phyloP scores from a whole-genome alignment of 2,797 vertebrate species.

The Tragopan temminckii region DNA sequence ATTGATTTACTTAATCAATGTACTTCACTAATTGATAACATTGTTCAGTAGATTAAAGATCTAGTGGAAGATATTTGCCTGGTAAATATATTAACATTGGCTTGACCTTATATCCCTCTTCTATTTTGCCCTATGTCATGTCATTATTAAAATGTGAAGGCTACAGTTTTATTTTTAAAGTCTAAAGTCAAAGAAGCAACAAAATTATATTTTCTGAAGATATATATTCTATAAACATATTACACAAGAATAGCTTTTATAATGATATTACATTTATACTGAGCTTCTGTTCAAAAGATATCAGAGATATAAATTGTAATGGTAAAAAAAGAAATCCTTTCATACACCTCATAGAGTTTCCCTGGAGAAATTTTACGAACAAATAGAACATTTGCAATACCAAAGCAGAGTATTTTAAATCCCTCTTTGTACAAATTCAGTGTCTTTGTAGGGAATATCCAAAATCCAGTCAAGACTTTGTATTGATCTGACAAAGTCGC shows the following conservation, averaged over 20 bases:
- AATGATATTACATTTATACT: neutral
- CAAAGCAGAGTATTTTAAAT: neutral
- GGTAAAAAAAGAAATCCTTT: neutral
- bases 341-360: neutral
- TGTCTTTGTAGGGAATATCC: neutral
- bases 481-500: neutral
- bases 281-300: neutral
- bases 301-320: neutral
- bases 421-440: neutral
- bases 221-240: neutral
- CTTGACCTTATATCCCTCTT: neutral
- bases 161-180: neutral
- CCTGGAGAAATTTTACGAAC: neutral
- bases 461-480: neutral
- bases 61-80: constrained; percentile 1
- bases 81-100: constrained; percentile 5
- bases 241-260: neutral
- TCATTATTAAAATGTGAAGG: neutral
- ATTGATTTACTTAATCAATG: constrained; percentile 39
- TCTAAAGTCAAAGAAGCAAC: neutral
- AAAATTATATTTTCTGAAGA: neutral
- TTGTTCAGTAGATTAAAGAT: constrained; percentile 17
- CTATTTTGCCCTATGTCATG: neutral
- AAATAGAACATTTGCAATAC: neutral
- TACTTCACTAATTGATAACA: constrained; percentile 37